These are phyloP conservation scores for Microvelia longipes DNA, from an alignment of 1,140 invertebrate genomes.

Conservation along the genomic window DNA sequence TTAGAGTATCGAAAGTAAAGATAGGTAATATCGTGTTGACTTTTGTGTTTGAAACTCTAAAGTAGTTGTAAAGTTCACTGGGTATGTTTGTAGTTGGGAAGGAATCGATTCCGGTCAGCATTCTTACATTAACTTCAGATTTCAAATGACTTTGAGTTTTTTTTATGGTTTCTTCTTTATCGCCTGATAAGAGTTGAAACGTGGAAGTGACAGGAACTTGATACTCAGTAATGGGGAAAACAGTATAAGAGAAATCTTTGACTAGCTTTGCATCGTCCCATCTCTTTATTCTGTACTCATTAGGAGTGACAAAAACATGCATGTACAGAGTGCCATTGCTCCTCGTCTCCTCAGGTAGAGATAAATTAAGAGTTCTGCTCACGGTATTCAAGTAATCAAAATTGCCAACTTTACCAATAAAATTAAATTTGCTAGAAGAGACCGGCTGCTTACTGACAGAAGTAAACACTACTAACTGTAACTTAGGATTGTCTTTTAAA, in stretches of 20 bases:
- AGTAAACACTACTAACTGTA: background rate
- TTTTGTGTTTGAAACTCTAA: conserved; percentile 10
- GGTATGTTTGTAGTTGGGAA: conserved; percentile 15
- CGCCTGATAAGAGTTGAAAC: conserved; percentile 15
- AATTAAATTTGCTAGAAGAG: background rate
- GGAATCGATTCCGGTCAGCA: conserved; percentile 14
- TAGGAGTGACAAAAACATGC: conserved; percentile 15
- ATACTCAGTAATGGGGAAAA: conserved; percentile 14
- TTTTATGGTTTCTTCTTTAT: conserved; percentile 6
- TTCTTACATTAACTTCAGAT: conserved; percentile 13
- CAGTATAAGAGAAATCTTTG: conserved; percentile 7
- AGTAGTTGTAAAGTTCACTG: conserved; percentile 13
- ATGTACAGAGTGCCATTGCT: conserved; percentile 14
- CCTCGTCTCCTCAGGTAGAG: background rate
- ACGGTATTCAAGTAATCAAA: background rate
- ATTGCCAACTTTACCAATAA: background rate
- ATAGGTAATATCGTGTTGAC: conserved; percentile 60
- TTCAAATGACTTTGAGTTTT: conserved; percentile 16
- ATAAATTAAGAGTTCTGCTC: background rate
- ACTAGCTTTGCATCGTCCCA: conserved; percentile 11
- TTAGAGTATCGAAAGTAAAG: conserved; percentile 63
- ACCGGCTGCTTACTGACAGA: background rate
- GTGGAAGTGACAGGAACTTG: conserved; percentile 13
- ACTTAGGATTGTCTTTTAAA: background rate
- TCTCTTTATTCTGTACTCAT: conserved; percentile 3